Evolutionary conservation across 92 coral and sea anemone genomes (phyloP).

Genomic region (Galaxea fascicularis): DNA sequence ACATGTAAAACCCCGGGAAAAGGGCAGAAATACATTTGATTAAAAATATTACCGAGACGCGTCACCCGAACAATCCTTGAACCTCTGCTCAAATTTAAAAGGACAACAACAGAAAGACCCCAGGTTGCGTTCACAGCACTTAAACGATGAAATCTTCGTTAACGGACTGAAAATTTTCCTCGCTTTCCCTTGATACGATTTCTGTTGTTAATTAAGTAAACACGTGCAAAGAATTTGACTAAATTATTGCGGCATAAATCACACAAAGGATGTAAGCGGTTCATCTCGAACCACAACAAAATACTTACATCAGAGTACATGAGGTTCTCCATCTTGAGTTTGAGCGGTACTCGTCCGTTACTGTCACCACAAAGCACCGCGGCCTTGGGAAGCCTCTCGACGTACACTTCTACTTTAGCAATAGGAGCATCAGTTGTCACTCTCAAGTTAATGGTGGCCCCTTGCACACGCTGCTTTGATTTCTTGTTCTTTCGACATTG

Average conservation of each 20-base stretch:
- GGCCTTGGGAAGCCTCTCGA: conserved; percentile 92
- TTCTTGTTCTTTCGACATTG: conserved; percentile 96
- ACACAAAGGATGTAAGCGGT: background rate
- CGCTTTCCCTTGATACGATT: no score
- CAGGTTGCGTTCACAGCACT: no score
- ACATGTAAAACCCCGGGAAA: no score
- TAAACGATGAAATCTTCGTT: no score
- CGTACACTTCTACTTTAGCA: conserved; percentile 89
- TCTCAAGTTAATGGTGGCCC: conserved; percentile 85
- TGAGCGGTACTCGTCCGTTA: conserved; percentile 92
- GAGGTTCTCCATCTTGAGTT: conserved; percentile 85
- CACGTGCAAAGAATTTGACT: no score
- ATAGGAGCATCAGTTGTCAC: conserved; percentile 87
- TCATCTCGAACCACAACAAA: background rate
- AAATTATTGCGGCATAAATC: background rate
- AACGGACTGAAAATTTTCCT: no score
- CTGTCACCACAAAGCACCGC: conserved; percentile 94
- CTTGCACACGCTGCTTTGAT: conserved; percentile 88
- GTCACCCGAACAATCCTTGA: no score
- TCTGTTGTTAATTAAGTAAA: no score
- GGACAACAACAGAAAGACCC: no score
- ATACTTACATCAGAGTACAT: conserved; percentile 85
- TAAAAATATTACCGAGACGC: no score
- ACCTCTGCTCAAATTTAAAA: no score
- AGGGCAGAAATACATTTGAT: no score